phyloP scores from a whole-genome alignment of 2,113 vertebrate species.

The Coptodon rendalli region DNA sequence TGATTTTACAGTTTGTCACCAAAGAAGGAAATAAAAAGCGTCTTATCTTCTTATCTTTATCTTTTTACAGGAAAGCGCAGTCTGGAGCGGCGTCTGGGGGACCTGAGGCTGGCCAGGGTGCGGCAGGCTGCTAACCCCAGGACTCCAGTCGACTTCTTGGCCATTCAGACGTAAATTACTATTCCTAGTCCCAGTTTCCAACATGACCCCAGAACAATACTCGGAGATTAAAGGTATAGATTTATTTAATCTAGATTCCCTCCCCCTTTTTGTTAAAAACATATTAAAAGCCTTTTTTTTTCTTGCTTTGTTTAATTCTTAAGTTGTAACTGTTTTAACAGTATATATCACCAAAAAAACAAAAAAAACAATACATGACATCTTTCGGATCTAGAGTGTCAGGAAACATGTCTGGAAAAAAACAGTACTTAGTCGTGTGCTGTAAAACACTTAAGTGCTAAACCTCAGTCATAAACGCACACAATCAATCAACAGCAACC shows the following conservation, averaged over 20 bases:
- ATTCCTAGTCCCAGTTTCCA: neutral
- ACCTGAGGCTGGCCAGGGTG: conserved; percentile 59
- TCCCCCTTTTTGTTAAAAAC: neutral
- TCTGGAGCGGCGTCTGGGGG: conserved; percentile 47
- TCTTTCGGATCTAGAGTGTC: neutral
- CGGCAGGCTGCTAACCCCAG: conserved; percentile 56
- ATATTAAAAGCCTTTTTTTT: neutral
- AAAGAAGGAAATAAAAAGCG: fast-evolving
- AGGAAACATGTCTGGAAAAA: neutral
- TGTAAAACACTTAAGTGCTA: conserved; percentile 8
- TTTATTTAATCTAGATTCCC: neutral
- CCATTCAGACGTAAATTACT: conserved; percentile 39
- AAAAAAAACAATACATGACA: neutral
- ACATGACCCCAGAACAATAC: neutral
- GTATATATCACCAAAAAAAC: fast-evolving
- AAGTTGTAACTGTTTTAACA: neutral
- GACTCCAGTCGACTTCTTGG: conserved; percentile 57
- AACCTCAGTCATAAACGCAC: neutral
- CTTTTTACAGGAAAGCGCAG: conserved; percentile 52
- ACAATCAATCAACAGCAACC: neutral
- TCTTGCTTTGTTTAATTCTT: neutral
- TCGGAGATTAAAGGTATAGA: neutral
- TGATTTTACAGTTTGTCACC: neutral
- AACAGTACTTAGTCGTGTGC: neutral
- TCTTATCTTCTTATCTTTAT: neutral